A percentile compares a stretch with the other conserved stretches of the same genome.
These are phyloP conservation scores for Drosophila paramelanica DNA, from an alignment of 2,888 invertebrate genomes.

Conservation along the genomic window DNA sequence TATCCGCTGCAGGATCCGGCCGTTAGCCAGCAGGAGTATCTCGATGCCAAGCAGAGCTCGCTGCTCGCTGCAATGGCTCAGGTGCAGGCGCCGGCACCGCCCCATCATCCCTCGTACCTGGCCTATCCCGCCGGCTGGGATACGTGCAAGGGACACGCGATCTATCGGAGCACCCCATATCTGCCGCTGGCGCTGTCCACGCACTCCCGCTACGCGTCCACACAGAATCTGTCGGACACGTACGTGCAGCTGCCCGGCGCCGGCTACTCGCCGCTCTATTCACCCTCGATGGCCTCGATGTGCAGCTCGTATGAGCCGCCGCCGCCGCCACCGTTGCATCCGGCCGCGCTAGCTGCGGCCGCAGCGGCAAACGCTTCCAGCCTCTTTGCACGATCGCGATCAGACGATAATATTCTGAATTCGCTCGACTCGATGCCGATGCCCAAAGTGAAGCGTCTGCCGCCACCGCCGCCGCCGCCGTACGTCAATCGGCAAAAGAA, in stretches of 20 bases:
- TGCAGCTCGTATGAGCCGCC: slow-evolving; percentile 89
- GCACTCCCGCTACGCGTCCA: slow-evolving; percentile 91
- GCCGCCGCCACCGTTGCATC: slow-evolving; percentile 88
- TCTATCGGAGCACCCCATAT: slow-evolving; percentile 94
- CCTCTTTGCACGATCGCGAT: slow-evolving; percentile 89
- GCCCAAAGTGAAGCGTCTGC: slow-evolving; percentile 86
- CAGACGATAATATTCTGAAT: slow-evolving; percentile 93
- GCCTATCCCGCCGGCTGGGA: slow-evolving; percentile 84
- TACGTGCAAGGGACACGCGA: slow-evolving; percentile 88
- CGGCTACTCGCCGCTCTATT: slow-evolving; percentile 88
- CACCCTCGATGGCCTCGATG: slow-evolving; percentile 88
- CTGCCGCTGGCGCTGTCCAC: slow-evolving; percentile 89
- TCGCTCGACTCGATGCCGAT: slow-evolving; percentile 86
- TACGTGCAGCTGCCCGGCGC: slow-evolving; percentile 88
- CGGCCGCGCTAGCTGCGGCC: slow-evolving; percentile 83
- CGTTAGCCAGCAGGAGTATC: slow-evolving; percentile 95
- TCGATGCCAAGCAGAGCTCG: slow-evolving; percentile 91
- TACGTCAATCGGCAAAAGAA: slow-evolving; percentile 85
- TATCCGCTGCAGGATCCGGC: slow-evolving; percentile 95
- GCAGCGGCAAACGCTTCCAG: slow-evolving; percentile 82
- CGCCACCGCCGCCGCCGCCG: slow-evolving; percentile 87
- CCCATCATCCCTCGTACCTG: slow-evolving; percentile 85
- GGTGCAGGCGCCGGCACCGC: slow-evolving; percentile 86
- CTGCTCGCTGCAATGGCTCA: slow-evolving; percentile 89
- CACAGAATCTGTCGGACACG: slow-evolving; percentile 91